A percentile compares a stretch with the other conserved stretches of the same genome.
These are phyloP conservation scores for Frankliniella fusca DNA, from an alignment of 2,888 invertebrate genomes.

Conservation along the genomic window DNA sequence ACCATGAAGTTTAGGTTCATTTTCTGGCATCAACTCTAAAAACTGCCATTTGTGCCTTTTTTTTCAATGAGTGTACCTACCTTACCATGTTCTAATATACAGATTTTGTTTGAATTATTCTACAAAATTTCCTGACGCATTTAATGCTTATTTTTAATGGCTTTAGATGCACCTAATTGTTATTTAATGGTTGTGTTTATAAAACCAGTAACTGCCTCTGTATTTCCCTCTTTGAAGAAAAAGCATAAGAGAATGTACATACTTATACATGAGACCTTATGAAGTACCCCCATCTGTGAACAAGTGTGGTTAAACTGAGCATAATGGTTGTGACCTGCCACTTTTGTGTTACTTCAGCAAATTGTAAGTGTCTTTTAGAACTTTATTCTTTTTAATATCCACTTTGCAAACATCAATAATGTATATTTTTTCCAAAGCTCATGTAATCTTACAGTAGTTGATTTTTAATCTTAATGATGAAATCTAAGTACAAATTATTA, in stretches of 20 bases:
- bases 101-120: not conserved
- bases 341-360: not conserved
- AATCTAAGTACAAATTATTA: constrained; percentile 25
- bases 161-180: not conserved
- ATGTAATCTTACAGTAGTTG: not conserved
- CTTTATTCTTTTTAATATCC: not conserved
- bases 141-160: not conserved
- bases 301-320: too few relatives aligned
- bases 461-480: constrained; percentile 18
- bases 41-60: too few relatives aligned
- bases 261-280: too few relatives aligned
- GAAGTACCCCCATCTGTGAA: too few relatives aligned
- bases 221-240: too few relatives aligned
- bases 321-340: not conserved
- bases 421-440: not conserved
- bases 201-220: too few relatives aligned
- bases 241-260: too few relatives aligned
- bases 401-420: not conserved
- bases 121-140: not conserved
- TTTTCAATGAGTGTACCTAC: too few relatives aligned
- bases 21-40: too few relatives aligned
- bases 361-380: not conserved
- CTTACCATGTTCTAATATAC: too few relatives aligned
- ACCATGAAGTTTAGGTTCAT: too few relatives aligned
- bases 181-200: too few relatives aligned